Evolutionary conservation across 2,888 invertebrate species (phyloP).

Genomic region (Rhopalosiphum nymphaeae): DNA sequence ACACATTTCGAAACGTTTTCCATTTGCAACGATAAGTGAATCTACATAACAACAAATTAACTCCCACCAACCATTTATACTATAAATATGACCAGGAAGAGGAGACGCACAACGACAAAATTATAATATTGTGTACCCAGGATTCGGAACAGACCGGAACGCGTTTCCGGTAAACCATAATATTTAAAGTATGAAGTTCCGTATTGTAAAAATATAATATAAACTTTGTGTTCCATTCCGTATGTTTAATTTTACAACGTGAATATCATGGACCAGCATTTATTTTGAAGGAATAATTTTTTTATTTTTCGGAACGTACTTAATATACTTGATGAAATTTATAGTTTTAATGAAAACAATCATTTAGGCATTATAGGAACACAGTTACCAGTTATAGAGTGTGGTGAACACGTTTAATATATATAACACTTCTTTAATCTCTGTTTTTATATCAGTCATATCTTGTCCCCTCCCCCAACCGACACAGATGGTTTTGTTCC

Average conservation of each 20-base stretch:
- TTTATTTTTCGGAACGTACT: not conserved
- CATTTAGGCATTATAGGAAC: not conserved
- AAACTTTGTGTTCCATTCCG: not conserved
- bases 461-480: too few species aligned
- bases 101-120: not conserved
- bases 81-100: not conserved
- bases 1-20: not conserved
- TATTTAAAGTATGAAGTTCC: not conserved
- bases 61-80: not conserved
- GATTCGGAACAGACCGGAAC: not conserved
- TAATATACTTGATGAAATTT: not conserved
- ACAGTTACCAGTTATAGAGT: not conserved
- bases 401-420: not conserved
- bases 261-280: not conserved
- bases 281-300: not conserved
- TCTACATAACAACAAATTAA: conserved; percentile 17
- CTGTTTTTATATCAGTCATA: not conserved
- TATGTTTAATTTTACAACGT: not conserved
- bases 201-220: not conserved
- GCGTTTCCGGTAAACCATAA: conserved; percentile 2
- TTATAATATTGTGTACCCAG: not conserved
- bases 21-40: not conserved
- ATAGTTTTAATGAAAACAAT: not conserved
- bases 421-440: not conserved
- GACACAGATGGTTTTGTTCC: too few species aligned